A percentile compares a stretch with the other conserved stretches of the same genome.
phyloP scores from a whole-genome alignment of 1,140 invertebrate genomes.

The Heterodera schachtii region DNA sequence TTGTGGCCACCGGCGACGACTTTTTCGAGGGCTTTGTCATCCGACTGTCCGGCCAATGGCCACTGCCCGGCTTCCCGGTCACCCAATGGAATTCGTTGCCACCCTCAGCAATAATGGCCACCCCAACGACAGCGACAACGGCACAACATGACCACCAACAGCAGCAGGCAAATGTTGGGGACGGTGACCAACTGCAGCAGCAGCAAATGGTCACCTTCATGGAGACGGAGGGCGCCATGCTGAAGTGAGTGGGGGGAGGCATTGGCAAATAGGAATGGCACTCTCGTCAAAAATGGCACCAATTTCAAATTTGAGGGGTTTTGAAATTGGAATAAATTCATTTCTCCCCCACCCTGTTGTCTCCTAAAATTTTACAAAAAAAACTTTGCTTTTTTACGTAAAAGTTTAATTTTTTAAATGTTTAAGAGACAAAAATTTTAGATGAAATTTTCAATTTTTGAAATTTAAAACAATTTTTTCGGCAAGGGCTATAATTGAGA shows the following conservation, averaged over 20 bases:
- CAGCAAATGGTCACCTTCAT: conserved; percentile 22
- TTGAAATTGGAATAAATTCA: no score
- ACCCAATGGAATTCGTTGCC: conserved; percentile 57
- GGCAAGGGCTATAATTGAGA: no score
- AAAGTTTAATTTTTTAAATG: background rate
- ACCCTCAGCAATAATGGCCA: background rate
- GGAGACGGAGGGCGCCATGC: conserved; percentile 39
- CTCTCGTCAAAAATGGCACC: no score
- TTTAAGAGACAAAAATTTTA: background rate
- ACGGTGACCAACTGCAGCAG: conserved; percentile 3
- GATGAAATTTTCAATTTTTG: no score
- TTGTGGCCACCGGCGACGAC: conserved; percentile 33
- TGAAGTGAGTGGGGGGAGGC: conserved; percentile 37
- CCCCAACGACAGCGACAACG: background rate
- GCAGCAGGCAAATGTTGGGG: conserved; percentile 2
- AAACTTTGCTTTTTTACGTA: background rate
- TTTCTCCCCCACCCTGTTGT: no score
- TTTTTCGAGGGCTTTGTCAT: conserved; percentile 57
- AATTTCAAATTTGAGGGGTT: no score
- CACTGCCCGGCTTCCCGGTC: conserved; percentile 57
- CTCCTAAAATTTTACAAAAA: no score
- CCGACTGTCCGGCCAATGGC: conserved; percentile 47
- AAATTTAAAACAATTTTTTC: no score
- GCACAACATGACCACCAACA: conserved; percentile 3
- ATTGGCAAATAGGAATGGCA: no score